A percentile compares a stretch with the other conserved stretches of the same genome.
These are phyloP conservation scores for Bombus balteatus DNA, from an alignment of 1,140 invertebrate species.

Conservation along the genomic window DNA sequence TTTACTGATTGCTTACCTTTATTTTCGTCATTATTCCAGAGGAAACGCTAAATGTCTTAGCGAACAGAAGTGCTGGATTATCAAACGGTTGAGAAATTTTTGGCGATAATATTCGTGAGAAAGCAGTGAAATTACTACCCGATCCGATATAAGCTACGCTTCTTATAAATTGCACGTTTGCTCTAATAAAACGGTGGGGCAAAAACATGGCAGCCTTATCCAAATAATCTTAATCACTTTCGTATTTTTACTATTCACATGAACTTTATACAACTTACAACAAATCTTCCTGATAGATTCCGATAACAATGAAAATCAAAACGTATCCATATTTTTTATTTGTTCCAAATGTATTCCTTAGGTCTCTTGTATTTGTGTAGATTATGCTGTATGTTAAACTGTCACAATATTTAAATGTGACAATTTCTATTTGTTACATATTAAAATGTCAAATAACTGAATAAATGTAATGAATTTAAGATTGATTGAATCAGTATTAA, in stretches of 20 bases:
- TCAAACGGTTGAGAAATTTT: not conserved
- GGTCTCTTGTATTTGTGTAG: not conserved
- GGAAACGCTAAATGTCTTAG: constrained; percentile 43
- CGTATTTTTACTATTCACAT: not conserved
- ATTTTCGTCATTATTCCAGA: constrained; percentile 69
- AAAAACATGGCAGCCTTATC: constrained; percentile 57
- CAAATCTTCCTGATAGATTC: not conserved
- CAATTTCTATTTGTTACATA: not conserved
- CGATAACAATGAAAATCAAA: not conserved
- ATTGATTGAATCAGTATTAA: not conserved
- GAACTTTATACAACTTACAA: not conserved
- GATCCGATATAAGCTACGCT: constrained; percentile 32
- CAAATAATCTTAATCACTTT: constrained; percentile 16
- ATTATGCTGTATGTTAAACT: not conserved
- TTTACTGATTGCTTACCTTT: constrained; percentile 57
- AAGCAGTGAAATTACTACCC: constrained; percentile 49
- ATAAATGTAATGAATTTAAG: not conserved
- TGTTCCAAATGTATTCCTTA: not conserved
- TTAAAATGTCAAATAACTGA: not conserved
- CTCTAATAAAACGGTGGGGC: constrained; percentile 51
- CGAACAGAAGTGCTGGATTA: not conserved
- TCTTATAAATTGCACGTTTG: constrained; percentile 53
- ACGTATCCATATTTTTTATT: not conserved
- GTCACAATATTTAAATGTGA: not conserved
- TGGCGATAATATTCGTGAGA: not conserved